Percentiles rank a stretch among this genome's conserved stretches.
Evolutionary conservation across 2,113 vertebrate genomes (phyloP).

Genomic region (Syngnathus typhle): DNA sequence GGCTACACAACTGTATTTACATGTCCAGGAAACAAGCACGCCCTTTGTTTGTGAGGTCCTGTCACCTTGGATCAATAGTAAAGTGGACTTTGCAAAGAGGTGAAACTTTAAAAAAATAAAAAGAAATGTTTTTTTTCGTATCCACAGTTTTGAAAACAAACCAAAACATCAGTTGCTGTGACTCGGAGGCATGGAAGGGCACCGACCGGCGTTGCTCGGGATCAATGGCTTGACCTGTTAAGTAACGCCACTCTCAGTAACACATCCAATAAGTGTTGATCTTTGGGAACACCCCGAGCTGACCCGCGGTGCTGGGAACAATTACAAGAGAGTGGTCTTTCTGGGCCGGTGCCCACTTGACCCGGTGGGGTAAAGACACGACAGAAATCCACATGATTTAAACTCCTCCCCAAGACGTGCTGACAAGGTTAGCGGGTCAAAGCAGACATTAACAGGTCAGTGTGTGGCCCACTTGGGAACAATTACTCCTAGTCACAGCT

Average conservation of each 20-base stretch:
- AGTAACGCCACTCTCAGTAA: conserved; percentile 48
- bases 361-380: conserved; percentile 64
- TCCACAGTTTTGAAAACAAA: too few species aligned
- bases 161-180: neutral
- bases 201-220: conserved; percentile 17
- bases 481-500: conserved; percentile 99
- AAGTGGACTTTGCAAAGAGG: conserved; percentile 4
- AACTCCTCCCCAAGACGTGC: conserved; percentile 90
- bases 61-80: conserved; percentile 11
- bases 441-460: conserved; percentile 98
- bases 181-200: neutral
- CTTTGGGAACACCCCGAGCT: conserved; percentile 53
- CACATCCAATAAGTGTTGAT: conserved; percentile 54
- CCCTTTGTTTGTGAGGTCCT: conserved; percentile 9
- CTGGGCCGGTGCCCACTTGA: conserved; percentile 85
- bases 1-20: conserved; percentile 24
- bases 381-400: conserved; percentile 83
- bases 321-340: conserved; percentile 73
- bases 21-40: conserved; percentile 13
- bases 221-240: conserved; percentile 61
- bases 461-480: conserved; percentile 97
- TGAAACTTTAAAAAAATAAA: neutral
- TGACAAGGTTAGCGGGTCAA: conserved; percentile 98
- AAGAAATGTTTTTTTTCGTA: too few species aligned
- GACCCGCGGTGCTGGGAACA: conserved; percentile 65